Conservation (phyloP, 2,113 vertebrate species). For the Melanocharis versteri region DNA sequence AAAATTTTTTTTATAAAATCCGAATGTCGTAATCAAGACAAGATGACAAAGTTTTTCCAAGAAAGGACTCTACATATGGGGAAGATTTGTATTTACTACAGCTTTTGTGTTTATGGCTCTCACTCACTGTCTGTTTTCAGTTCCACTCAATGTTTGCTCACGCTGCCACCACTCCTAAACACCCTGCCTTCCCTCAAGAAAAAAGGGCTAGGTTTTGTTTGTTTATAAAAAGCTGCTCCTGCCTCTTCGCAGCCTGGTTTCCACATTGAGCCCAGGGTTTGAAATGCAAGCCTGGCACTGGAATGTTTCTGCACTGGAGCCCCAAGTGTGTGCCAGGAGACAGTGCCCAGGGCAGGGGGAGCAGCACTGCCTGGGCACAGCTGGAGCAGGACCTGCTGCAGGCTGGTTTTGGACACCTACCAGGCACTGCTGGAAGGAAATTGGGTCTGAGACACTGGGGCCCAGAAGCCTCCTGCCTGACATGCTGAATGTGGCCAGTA, state of each 20-base stretch:
- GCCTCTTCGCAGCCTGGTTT: not conserved
- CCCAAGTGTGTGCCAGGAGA: fast-evolving
- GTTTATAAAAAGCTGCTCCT: not conserved
- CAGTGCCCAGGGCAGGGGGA: not conserved
- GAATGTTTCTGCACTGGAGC: not conserved
- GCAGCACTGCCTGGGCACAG: not conserved
- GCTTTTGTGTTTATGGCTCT: not conserved
- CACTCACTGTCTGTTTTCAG: not conserved
- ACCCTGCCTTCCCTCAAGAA: not conserved
- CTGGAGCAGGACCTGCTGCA: not conserved
- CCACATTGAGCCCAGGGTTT: not conserved
- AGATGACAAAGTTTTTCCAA: not conserved
- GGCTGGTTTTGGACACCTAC: not conserved
- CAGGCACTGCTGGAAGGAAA: not conserved
- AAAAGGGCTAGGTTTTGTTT: not conserved
- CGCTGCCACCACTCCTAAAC: not conserved
- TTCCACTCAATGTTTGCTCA: not conserved
- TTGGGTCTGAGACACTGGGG: not conserved
- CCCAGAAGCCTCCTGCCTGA: not conserved
- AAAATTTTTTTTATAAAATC: not conserved
- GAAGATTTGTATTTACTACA: not conserved
- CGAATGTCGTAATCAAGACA: not conserved
- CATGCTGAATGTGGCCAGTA: not conserved
- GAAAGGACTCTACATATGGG: not conserved
- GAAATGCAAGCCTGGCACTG: not conserved